Base-by-base conservation (phyloP, 2,113 vertebrate genomes). In the Tachuris rubrigastra region DNA sequence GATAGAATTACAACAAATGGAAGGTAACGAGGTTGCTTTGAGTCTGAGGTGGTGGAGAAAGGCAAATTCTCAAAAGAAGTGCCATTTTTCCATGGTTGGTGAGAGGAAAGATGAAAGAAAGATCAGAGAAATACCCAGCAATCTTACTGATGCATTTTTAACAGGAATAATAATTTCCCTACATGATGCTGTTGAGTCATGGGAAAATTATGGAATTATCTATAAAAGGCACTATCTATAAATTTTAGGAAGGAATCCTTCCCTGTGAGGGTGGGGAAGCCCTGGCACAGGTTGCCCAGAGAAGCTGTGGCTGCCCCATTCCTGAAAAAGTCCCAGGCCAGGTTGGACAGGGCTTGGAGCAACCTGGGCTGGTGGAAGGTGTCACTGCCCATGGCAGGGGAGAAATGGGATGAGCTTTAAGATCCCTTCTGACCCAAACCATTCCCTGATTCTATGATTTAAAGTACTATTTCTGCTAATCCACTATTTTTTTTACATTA, bases 1-100 rank as follows among this genome's bases (percentile, higher is more conserved):
- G 33, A 52, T 1, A 14, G 2, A 6, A 30, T 56, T 18, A 2
- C 8, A 35, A 28, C 0, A 14, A 55, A 2, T 0, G 14, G 46
- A 59, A 52, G 42, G 41, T 20, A 60, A 80, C 0, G 11, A 66
- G 37, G 58, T 10, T 59, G 79, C 22, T 59, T 46, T 3, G 30
- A 39, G 49, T 24, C 62, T n/a, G 63, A 39, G 17, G 24, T 4
- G 37, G 24, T 5, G 31, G 31, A 14, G 41, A 75, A 80, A 53
- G 44, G 21, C 23, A 65, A 65, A 60, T 49, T 23, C 27, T 44
- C 49, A 27, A 15, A 7, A 12, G 10, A 55, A n/a, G 14, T 31
- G 35, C 50, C 53, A 8, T 3, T 14, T n/a, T 6, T 28, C 73
- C 25, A 4, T 5, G 14, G 31, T 33, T 1, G 5, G 6, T 13